Evolutionary conservation across 2,797 vertebrate species (phyloP), one percentile per base, ranked within the genome.

Genomic region (Pachyuromys duprasi): DNA sequence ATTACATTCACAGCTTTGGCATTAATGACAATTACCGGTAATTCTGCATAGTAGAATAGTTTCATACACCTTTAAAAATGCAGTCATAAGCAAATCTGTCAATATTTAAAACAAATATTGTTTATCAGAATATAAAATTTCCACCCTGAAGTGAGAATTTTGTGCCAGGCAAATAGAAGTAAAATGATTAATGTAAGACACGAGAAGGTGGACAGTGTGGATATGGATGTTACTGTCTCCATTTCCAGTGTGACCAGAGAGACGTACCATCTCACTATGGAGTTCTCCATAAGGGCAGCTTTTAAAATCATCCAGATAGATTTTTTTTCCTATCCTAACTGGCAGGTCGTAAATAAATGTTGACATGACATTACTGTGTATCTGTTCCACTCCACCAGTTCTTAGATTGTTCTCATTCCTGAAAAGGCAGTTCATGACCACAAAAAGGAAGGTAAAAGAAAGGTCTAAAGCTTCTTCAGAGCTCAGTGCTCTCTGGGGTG

Each of bases 231-330:
- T 39, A 92, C 94, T 95, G 74, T 93, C 63, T 97, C 53, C 14
- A 82, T 93, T 97, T 97, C 90, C 96, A 94, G 42, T 28, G 45
- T 96, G 91, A 96, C 55, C 95, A 87, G 81, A 95, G 75, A 97
- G 90, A 91, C 78, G 67, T 75, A 81, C 90, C 12, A 92, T 63
- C 95, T 97, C 78, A 24, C 90, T 84, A 74, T 14, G 26, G 91
- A 80, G 89, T 88, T 82, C 78, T 96, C 95, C 94, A 39, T 1
- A 83, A 92, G 75, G 13, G 39, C 49, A 91, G 24, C 60, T 91
- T 92, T 76, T 60, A 91, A 97, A 97, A 94, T 67, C 39, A 22
- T 94, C 84, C 55, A 75, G 57, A 18, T 49, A 22, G 24, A 65
- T 13, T 67, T 69, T 4, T 60, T 57, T 18, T 57, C 15, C n/a